Evolutionary conservation across 23 tunicate species (phyloP), one percentile per base, ranked within the genome.

Genomic region (Ascidia mentula): DNA sequence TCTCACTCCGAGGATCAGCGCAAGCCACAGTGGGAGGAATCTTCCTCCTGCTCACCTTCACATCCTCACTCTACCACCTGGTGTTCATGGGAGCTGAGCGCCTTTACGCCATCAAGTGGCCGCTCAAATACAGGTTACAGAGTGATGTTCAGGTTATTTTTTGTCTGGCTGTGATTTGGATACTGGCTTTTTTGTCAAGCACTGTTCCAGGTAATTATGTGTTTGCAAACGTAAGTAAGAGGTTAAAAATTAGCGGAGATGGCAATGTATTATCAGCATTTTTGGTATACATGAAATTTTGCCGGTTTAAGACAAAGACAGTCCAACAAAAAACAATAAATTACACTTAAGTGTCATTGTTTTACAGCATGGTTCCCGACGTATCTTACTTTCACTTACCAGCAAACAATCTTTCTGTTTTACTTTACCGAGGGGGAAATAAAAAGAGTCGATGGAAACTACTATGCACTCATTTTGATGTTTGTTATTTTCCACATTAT

Each of bases 191-290:
- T 3, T 6, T 61, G 0, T 36, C 87, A 1, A 40, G 81, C 0
- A 46, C 87, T 0, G 40, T 83, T 24, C 87, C 87, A 61, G 35
- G 87, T 83, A n/a, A n/a, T n/a, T n/a, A n/a, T n/a, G n/a, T n/a
- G n/a, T n/a, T n/a, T n/a, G n/a, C n/a, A n/a, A n/a, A n/a, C n/a
- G n/a, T n/a, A n/a, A n/a, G n/a, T n/a, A n/a, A n/a, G n/a, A n/a
- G n/a, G n/a, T n/a, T n/a, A n/a, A n/a, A n/a, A n/a, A n/a, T n/a
- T n/a, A n/a, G n/a, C n/a, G n/a, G n/a, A n/a, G n/a, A n/a, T 42
- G 53, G 53, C 53, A 42, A 15, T 42, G 12, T 42, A 9, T 12
- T 42, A 9, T 42, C 15, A 42, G 53, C 15, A 9, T 42, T 42
- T 42, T 15, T 42, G 53, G 15, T 12, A 42, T 42, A 12, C 53